Base-by-base conservation (phyloP, 2,113 vertebrate genomes). In the Oncorhynchus kisutch region DNA sequence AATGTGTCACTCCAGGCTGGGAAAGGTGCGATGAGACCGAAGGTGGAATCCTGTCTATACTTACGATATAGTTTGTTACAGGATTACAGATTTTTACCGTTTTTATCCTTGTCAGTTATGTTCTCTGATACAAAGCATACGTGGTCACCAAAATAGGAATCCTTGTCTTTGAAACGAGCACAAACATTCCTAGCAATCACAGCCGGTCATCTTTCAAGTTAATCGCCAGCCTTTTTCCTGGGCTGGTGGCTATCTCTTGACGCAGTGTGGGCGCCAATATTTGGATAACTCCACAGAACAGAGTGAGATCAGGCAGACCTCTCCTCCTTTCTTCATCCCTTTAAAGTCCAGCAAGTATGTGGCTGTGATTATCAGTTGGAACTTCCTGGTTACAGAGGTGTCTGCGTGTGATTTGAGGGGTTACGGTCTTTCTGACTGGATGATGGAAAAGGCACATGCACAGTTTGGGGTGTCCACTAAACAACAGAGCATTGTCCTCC, bases 181-280 rank as follows among this genome's bases (percentile, higher is more conserved):
- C 60, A 78, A 71, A 73, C 65, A 78, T 16, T 39, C 25, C 39
- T 29, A 11, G 54, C 49, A 70, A 64, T 24, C 51, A 60, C 67
- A 76, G 18, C 31, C 34, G 9, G n/a, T 71, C 66, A n/a, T 48
- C 68, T 69, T 72, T 75, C 54, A 73, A 71, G 66, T 70, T 72
- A 51, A 72, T 54, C 60, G 27, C 14, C 6, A 69, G 29, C 29
- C 27, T 48, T 71, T 25, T 9, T 22, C 24, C 59, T 12, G 57
- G 72, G 65, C 64, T 66, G n/a, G 31, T 4, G 1, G 13, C 59
- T 70, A 72, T 75, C 69, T 39, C 5, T 31, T 18, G 24, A 16
- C 39, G 16, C n/a, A 59, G 24, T 31, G 68, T n/a, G 27, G 69
- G 57, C 25, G 72, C 68, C 67, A 8, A 27, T 29, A 70, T 16